A percentile compares a stretch with the other conserved stretches of the same genome.
Evolutionary conservation across 2,797 vertebrate genomes (phyloP).

Genomic region (Hydrolagus colliei): DNA sequence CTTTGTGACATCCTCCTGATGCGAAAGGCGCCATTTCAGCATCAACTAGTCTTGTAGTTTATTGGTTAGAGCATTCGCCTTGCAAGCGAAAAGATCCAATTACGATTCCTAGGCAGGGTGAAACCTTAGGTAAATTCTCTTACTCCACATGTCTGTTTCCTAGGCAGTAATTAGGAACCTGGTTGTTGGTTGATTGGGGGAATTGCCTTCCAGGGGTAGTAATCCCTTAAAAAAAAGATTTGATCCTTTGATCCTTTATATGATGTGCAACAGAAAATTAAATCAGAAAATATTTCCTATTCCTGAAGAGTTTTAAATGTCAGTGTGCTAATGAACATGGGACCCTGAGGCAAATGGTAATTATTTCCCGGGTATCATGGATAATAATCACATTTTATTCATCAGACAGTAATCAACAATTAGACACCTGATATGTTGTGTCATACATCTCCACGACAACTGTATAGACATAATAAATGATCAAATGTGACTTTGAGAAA

Average conservation of each 20-base stretch:
- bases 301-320: neutral
- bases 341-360: slow-evolving; percentile 8
- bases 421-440: slow-evolving; percentile 12
- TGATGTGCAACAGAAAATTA: neutral
- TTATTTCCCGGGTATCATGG: neutral
- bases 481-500: neutral
- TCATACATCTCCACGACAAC: slow-evolving; percentile 17
- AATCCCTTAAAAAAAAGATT: too few relatives aligned
- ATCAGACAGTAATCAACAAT: neutral
- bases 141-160: too few relatives aligned
- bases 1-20: too few relatives aligned
- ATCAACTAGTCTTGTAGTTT: too few relatives aligned
- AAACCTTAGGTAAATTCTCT: too few relatives aligned
- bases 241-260: neutral
- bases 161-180: too few relatives aligned
- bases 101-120: too few relatives aligned
- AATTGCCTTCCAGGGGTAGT: too few relatives aligned
- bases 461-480: slow-evolving; percentile 15
- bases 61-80: too few relatives aligned
- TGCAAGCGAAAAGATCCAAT: too few relatives aligned
- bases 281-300: neutral
- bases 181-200: too few relatives aligned
- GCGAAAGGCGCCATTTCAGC: too few relatives aligned
- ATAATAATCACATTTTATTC: slow-evolving; percentile 13
- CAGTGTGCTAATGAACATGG: neutral